Evolutionary conservation across 2,113 vertebrate species (phyloP).

Genomic region (Saimiri boliviensis): DNA sequence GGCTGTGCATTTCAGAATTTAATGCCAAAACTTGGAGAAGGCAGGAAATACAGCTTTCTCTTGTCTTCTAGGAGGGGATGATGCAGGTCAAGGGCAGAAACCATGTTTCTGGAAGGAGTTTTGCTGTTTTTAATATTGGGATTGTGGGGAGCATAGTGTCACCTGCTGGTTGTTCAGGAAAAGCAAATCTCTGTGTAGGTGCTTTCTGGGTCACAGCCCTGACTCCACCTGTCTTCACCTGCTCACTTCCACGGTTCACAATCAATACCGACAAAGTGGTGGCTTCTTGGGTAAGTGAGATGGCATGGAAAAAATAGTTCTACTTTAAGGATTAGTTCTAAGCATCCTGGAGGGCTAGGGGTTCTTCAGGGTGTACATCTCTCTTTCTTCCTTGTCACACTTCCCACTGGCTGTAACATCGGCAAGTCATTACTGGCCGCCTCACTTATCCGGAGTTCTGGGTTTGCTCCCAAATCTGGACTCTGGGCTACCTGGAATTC

Average conservation of each 20-base stretch:
- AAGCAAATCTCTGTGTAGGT: neutral
- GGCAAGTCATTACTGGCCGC: no score
- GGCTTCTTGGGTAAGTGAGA: neutral
- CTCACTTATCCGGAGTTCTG: neutral
- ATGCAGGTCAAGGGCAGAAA: neutral
- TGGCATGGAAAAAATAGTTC: neutral
- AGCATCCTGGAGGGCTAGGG: neutral
- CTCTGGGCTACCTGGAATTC: neutral
- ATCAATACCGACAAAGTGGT: neutral
- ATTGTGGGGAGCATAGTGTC: neutral
- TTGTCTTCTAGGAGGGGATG: neutral
- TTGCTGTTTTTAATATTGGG: neutral
- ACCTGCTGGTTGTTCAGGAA: neutral
- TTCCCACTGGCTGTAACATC: neutral
- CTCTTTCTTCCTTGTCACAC: neutral
- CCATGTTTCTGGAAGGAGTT: neutral
- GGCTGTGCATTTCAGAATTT: neutral
- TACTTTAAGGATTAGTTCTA: neutral
- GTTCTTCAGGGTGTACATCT: fast-evolving
- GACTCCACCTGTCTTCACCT: neutral
- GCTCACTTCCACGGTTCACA: neutral
- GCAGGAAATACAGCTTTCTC: neutral
- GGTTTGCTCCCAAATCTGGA: neutral
- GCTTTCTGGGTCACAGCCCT: neutral
- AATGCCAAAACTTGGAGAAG: neutral